These are phyloP conservation scores for Heloderma charlesbogerti DNA, from an alignment of 2,113 vertebrate species.

Conservation along the genomic window DNA sequence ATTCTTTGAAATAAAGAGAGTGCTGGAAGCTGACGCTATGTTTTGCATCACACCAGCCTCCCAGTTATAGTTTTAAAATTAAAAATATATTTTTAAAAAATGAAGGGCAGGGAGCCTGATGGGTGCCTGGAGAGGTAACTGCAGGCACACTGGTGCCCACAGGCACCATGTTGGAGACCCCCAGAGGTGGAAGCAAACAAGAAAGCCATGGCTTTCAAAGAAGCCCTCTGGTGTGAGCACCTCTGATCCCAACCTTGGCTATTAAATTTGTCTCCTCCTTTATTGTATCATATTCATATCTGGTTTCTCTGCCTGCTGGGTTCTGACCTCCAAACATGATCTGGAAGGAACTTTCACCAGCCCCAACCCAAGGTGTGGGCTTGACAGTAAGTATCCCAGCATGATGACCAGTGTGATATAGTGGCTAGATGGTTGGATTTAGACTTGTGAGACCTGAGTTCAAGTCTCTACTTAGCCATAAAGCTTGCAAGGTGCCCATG, in stretches of 20 bases:
- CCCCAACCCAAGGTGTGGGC: neutral
- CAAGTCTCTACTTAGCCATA: neutral
- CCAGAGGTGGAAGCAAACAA: neutral
- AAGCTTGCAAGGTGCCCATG: neutral
- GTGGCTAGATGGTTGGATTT: neutral
- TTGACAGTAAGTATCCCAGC: neutral
- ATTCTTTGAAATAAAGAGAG: too few relatives aligned
- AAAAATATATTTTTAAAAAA: too few relatives aligned
- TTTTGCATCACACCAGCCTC: too few relatives aligned
- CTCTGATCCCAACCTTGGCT: neutral
- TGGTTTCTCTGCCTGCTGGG: neutral
- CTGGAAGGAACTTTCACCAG: neutral
- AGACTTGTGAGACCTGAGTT: neutral
- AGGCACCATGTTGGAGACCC: too few relatives aligned
- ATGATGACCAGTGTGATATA: neutral
- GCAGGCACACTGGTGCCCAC: too few relatives aligned
- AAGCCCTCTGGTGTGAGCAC: neutral
- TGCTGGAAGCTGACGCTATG: too few relatives aligned
- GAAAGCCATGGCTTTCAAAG: neutral
- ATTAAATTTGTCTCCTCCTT: neutral
- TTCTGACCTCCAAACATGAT: neutral
- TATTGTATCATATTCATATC: neutral
- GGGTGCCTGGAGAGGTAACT: too few relatives aligned
- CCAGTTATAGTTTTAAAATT: too few relatives aligned
- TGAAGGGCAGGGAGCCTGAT: too few relatives aligned